phyloP scores from a whole-genome alignment of 37 sponge, comb jelly and placozoan species.

The Geodia barretti region DNA sequence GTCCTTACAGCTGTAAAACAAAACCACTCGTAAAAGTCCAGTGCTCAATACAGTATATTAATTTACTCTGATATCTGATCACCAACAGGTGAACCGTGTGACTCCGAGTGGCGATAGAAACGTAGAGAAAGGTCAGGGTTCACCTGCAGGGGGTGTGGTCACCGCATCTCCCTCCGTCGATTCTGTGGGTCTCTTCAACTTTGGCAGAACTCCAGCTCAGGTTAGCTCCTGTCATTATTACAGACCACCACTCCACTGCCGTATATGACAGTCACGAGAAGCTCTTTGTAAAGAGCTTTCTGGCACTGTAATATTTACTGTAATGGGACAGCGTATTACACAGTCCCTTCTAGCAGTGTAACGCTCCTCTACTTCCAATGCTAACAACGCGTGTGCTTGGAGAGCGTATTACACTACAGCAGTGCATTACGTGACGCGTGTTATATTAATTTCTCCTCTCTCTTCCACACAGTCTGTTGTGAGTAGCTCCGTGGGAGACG shows the following conservation, averaged over 20 bases:
- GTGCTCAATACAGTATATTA: no score
- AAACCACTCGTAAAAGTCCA: no score
- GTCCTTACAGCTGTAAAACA: no score
- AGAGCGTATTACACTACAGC: not conserved
- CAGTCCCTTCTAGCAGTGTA: no score
- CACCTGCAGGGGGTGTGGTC: not conserved
- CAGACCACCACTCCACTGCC: no score
- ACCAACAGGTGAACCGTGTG: conserved; percentile 33
- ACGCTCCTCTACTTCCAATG: no score
- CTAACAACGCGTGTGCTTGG: no score
- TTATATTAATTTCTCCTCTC: not conserved
- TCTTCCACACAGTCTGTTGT: not conserved
- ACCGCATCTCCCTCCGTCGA: not conserved
- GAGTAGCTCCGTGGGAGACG: not conserved
- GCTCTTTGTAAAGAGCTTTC: no score
- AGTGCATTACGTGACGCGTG: not conserved
- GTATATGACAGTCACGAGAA: no score
- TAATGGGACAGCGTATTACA: no score
- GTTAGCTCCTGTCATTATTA: not conserved
- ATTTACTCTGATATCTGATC: no score
- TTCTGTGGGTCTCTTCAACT: conserved; percentile 59
- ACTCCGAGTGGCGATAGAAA: not conserved
- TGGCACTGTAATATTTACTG: no score
- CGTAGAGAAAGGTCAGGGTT: not conserved
- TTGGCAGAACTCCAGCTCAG: conserved; percentile 46